Conservation (phyloP, 2,797 vertebrate species). For the Chloroceryle inda region DNA sequence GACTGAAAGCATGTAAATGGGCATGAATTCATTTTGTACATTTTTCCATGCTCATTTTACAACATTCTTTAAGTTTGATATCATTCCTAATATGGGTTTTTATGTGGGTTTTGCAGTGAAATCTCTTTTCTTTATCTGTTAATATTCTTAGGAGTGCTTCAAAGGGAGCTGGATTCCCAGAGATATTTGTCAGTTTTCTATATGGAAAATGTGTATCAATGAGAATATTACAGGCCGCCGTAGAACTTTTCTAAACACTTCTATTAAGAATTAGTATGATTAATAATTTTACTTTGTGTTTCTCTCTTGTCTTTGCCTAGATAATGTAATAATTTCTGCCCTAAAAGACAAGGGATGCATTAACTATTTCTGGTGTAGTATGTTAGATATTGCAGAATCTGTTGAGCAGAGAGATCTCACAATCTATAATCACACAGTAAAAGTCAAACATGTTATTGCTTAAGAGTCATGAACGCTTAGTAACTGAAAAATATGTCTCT, state of each 20-base stretch:
- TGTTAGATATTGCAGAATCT: neutral
- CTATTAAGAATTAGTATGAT: constrained; percentile 36
- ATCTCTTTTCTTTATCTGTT: constrained; percentile 76
- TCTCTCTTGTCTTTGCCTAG: constrained; percentile 3
- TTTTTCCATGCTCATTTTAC: constrained; percentile 84
- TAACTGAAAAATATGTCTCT: constrained; percentile 5
- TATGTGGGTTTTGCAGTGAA: constrained; percentile 74
- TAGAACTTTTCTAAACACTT: neutral
- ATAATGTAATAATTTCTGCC: neutral
- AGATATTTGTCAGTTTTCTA: constrained; percentile 28
- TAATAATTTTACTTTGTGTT: constrained; percentile 23
- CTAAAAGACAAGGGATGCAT: neutral
- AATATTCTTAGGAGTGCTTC: constrained; percentile 70
- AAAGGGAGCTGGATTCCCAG: constrained; percentile 58
- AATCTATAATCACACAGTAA: neutral
- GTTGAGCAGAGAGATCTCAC: neutral
- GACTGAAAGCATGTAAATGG: constrained; percentile 98
- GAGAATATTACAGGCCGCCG: neutral
- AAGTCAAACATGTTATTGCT: neutral
- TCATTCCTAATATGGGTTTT: constrained; percentile 82
- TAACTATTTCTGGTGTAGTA: neutral
- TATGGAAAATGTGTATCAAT: constrained; percentile 13
- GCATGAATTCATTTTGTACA: constrained; percentile 94
- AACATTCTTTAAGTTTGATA: constrained; percentile 85
- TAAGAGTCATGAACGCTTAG: neutral